phyloP scores from a whole-genome alignment of 2,888 invertebrate species.

The Clanis bilineata region DNA sequence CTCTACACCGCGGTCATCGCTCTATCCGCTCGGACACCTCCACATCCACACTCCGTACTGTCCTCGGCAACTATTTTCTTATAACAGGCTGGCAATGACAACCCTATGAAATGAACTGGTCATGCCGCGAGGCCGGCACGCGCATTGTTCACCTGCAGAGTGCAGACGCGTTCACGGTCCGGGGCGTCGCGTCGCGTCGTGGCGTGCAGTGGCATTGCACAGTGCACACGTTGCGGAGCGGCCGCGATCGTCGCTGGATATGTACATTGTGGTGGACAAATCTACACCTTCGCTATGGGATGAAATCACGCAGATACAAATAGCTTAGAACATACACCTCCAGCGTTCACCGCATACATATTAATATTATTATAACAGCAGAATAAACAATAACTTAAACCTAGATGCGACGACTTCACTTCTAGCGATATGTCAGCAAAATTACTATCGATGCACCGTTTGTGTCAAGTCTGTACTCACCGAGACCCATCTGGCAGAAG shows the following conservation, averaged over 20 bases:
- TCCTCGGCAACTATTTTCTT: conserved; percentile 21
- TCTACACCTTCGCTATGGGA: background rate
- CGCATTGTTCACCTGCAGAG: conserved; percentile 49
- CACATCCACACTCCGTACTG: conserved; percentile 26
- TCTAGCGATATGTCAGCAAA: background rate
- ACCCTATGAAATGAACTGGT: background rate
- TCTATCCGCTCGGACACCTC: conserved; percentile 69
- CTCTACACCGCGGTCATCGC: conserved; percentile 63
- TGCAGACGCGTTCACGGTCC: conserved; percentile 49
- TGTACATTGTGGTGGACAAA: background rate
- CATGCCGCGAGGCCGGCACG: background rate
- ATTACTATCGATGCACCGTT: background rate
- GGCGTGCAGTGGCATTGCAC: background rate
- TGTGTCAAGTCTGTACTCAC: conserved; percentile 63
- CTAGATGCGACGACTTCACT: background rate
- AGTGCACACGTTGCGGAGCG: too few species aligned
- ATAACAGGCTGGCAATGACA: background rate
- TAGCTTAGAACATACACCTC: background rate
- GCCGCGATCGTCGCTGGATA: too few species aligned
- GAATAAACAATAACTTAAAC: background rate
- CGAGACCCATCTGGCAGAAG: conserved; percentile 87
- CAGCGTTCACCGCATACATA: background rate
- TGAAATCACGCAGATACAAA: background rate
- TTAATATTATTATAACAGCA: background rate
- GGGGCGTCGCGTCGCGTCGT: conserved; percentile 25